phyloP scores from a whole-genome alignment of 2,113 vertebrate species.

The Caloenas nicobarica region DNA sequence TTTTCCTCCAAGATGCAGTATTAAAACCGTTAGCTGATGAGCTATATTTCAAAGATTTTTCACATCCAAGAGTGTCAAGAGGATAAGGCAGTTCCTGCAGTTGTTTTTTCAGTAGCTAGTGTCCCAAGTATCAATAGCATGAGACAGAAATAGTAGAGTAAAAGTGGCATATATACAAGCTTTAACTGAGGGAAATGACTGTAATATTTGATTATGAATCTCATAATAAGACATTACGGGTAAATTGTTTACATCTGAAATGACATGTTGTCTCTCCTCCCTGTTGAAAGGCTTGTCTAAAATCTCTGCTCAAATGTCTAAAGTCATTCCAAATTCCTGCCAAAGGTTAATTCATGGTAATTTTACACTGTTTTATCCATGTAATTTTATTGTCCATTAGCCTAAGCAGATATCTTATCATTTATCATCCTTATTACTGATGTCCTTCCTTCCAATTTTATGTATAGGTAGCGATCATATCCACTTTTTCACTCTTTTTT shows the following conservation, averaged over 20 bases:
- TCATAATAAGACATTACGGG: constrained; percentile 18
- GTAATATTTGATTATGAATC: constrained; percentile 14
- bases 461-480: not conserved
- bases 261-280: constrained; percentile 22
- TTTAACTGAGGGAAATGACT: constrained; percentile 9
- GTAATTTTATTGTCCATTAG: constrained; percentile 18
- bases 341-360: constrained; percentile 39
- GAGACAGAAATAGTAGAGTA: not conserved
- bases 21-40: constrained; percentile 10
- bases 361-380: constrained; percentile 13
- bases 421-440: not conserved
- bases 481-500: not conserved
- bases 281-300: not conserved
- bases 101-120: not conserved
- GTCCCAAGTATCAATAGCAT: not conserved
- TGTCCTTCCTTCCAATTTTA: not conserved
- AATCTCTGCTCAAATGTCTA: constrained; percentile 32
- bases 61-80: not conserved
- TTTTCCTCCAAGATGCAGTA: not conserved
- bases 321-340: not conserved
- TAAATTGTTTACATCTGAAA: constrained; percentile 35
- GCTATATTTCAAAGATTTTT: not conserved
- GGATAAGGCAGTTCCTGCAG: not conserved
- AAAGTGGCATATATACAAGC: not conserved
- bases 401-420: not conserved